phyloP scores from a whole-genome alignment of 2,888 invertebrate species.

The Neria commutata region DNA sequence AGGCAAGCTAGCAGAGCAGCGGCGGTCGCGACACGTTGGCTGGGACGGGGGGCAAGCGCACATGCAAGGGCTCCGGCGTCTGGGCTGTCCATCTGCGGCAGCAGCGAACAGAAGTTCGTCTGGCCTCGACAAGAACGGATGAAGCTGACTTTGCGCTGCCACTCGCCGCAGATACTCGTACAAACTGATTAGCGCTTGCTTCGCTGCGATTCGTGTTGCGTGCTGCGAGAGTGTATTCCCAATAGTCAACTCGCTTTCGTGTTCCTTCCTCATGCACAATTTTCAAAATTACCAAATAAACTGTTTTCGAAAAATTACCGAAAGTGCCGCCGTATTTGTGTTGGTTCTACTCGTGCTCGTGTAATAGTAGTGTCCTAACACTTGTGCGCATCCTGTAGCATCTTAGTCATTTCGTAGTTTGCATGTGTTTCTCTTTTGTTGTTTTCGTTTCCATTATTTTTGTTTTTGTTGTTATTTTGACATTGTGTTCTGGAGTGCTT shows the following conservation, averaged over 20 bases:
- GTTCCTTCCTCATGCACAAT: too few relatives aligned
- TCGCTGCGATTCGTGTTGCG: too few relatives aligned
- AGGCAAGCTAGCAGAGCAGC: too few relatives aligned
- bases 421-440: neutral
- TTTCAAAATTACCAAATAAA: too few relatives aligned
- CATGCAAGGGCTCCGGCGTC: conserved; percentile 46
- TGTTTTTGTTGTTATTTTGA: conserved; percentile 8
- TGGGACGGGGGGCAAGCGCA: neutral
- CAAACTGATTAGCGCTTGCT: too few relatives aligned
- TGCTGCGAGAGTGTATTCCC: too few relatives aligned
- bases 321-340: too few relatives aligned
- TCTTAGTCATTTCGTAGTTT: neutral
- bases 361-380: neutral
- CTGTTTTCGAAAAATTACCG: too few relatives aligned
- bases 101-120: conserved; percentile 58
- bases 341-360: too few relatives aligned
- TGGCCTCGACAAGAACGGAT: conserved; percentile 60
- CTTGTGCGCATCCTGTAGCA: neutral
- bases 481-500: neutral
- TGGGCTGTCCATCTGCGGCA: conserved; percentile 40
- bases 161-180: too few relatives aligned
- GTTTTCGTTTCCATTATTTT: conserved; percentile 7
- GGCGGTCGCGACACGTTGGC: conserved; percentile 15
- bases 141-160: conserved; percentile 34
- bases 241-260: too few relatives aligned